phyloP scores from a whole-genome alignment of 2,113 vertebrate genomes.

The Nesoenas mayeri region DNA sequence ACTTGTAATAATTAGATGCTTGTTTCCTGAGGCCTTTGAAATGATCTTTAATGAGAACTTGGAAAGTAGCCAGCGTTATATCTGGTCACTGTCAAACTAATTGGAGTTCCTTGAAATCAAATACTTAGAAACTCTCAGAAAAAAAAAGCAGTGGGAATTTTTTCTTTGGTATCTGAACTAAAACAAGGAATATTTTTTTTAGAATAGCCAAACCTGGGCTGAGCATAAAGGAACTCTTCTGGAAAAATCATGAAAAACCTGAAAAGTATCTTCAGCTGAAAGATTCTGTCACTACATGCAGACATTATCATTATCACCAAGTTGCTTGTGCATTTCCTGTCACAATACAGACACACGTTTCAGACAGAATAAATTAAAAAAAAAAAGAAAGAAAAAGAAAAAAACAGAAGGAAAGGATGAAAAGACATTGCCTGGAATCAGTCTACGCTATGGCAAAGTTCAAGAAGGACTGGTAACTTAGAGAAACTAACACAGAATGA shows the following conservation, averaged over 20 bases:
- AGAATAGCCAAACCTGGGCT: background rate
- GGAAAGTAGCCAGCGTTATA: background rate
- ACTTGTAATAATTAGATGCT: background rate
- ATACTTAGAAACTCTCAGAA: background rate
- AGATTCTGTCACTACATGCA: background rate
- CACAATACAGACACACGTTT: background rate
- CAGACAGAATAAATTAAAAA: background rate
- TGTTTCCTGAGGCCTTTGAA: conserved; percentile 5
- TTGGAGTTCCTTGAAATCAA: background rate
- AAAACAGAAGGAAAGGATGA: background rate
- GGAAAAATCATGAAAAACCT: background rate
- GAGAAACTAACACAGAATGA: background rate
- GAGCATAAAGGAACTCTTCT: background rate
- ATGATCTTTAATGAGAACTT: background rate
- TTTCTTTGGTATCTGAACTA: background rate
- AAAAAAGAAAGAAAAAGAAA: background rate
- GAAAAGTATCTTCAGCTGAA: background rate
- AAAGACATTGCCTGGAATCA: background rate
- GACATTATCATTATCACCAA: background rate
- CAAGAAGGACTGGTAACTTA: background rate
- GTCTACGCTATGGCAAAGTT: background rate
- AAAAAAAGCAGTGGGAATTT: background rate
- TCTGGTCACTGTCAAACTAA: background rate
- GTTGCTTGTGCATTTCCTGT: background rate
- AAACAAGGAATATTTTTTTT: background rate